Percentiles rank a stretch among this genome's conserved stretches.
Conservation (phyloP, 2,888 invertebrate species). For the Ferrisia virgata region DNA sequence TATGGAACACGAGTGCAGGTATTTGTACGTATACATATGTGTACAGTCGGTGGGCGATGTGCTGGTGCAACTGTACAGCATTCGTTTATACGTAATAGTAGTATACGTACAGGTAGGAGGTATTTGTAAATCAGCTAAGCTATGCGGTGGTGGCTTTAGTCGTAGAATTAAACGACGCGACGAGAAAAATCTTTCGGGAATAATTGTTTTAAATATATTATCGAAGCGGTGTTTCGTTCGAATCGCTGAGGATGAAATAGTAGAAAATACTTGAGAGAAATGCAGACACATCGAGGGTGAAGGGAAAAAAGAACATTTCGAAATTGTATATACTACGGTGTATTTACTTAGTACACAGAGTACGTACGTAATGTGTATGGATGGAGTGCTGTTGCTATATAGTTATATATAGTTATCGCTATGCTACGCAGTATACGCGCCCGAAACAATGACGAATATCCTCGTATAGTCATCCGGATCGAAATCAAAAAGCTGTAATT, state of each 20-base stretch:
- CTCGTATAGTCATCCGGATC: not conserved
- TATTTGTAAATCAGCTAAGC: not conserved
- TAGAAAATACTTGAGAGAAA: not conserved
- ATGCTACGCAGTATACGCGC: no score
- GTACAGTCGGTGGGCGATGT: no score
- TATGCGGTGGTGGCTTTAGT: not conserved
- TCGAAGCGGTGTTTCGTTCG: not conserved
- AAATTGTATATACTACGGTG: not conserved
- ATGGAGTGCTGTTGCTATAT: no score
- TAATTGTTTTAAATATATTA: constrained; percentile 18
- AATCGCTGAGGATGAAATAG: not conserved
- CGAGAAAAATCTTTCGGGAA: not conserved
- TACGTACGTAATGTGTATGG: not conserved
- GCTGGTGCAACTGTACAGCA: no score
- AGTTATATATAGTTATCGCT: no score
- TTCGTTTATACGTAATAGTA: constrained; percentile 14
- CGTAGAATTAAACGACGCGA: constrained; percentile 4
- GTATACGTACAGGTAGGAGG: no score
- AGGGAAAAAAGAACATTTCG: not conserved
- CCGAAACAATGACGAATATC: constrained; percentile 6
- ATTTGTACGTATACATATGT: no score
- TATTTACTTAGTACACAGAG: not conserved
- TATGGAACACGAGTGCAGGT: not conserved
- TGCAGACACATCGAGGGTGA: no score
- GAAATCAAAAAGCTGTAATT: not conserved